These are phyloP conservation scores for Drosophila leontia DNA, from an alignment of 1,140 invertebrate genomes.

Conservation along the genomic window DNA sequence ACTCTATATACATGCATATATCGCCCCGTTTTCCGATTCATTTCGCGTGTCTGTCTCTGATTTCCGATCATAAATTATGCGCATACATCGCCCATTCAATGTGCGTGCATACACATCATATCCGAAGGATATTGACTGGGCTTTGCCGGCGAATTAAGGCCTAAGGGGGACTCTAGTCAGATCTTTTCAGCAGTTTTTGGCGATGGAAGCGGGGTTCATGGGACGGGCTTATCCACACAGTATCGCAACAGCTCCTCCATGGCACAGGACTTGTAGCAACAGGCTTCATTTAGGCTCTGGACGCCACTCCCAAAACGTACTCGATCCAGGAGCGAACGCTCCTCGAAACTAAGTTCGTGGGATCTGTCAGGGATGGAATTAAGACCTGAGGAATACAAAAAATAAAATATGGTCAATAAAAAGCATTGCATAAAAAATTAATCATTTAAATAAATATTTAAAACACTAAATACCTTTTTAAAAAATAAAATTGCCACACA, in stretches of 20 bases:
- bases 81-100: slow-evolving; percentile 30
- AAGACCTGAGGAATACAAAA: neutral
- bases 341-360: slow-evolving; percentile 4
- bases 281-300: slow-evolving; percentile 48
- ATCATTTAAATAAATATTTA: no score
- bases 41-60: slow-evolving; percentile 45
- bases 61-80: slow-evolving; percentile 48
- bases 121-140: slow-evolving; percentile 21
- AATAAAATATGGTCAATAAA: neutral
- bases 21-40: slow-evolving; percentile 42
- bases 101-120: slow-evolving; percentile 14
- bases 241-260: slow-evolving; percentile 32
- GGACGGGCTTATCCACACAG: slow-evolving; percentile 31
- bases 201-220: neutral
- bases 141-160: slow-evolving; percentile 14
- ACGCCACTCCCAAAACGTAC: slow-evolving; percentile 29
- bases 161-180: slow-evolving; percentile 9
- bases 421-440: neutral
- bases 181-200: neutral
- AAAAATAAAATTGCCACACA: no score
- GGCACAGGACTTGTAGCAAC: slow-evolving; percentile 47
- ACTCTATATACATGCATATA: slow-evolving; percentile 28
- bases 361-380: slow-evolving; percentile 4
- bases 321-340: slow-evolving; percentile 14
- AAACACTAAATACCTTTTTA: no score